Base-by-base conservation (phyloP, 2,113 vertebrate species). In the Petrocephalus microphthalmus region DNA sequence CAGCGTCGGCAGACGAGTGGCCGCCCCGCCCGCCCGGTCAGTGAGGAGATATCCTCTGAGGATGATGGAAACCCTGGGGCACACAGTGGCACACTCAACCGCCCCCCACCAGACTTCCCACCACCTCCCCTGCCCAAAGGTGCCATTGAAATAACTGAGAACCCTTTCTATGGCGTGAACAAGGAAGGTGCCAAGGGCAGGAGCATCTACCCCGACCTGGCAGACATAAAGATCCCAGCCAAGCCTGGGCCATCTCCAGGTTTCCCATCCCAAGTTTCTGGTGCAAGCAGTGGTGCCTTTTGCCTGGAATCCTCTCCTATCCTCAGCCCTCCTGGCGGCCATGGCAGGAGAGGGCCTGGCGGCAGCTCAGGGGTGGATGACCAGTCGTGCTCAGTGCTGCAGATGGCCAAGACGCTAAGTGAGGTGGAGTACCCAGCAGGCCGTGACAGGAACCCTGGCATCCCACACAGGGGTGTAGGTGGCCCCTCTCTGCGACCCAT, bases 331-430 rank as follows among this genome's bases (percentile, higher is more conserved):
- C 1, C 92, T 0, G 92, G 90, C 3, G 67, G 92, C 2, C 87
- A 89, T 0, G 93, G 94, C 22, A 92, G 93, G 81, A 49, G 88
- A 1, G 91, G 92, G 13, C 47, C 37, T 83, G 89, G 3, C 2
- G 90, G 91, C 2, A 33, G 89, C 19, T 89, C 78, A 2, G 92
- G 64, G 0, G 88, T 96, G 45, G 98, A 99, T 0, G 98, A 99
- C 90, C 97, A 97, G 29, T 99, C 98, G 2, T 99, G 98, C 91
- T 99, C 98, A 0, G 98, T 99, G 89, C 96, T 99, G 37, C 98
- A 99, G 94, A 97, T 99, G 96, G 98, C 98, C 90, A 98, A 97
- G 93, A 98, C 97, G 0, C 94, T 99, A 92, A 99, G 97, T 4
- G 98, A 99, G 92, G 97, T 96, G 85, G 98, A 98, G 91, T 99